Evolutionary conservation across 2,888 invertebrate species (phyloP).

Genomic region (Orthosia cruda): DNA sequence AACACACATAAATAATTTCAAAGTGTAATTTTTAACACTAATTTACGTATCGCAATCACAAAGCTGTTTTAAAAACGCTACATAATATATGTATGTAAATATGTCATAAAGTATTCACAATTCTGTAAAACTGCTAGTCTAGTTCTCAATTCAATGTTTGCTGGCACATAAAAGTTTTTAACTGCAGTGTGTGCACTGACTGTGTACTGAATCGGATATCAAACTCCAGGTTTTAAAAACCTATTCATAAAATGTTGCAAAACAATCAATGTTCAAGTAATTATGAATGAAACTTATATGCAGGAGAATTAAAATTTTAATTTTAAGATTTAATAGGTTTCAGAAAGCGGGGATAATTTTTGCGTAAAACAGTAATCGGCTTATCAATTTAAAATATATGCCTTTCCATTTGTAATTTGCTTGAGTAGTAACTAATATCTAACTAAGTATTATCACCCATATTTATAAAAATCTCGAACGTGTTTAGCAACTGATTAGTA

Average conservation of each 20-base stretch:
- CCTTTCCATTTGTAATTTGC: too few relatives aligned
- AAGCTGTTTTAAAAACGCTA: not conserved
- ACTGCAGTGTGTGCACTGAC: conserved; percentile 17
- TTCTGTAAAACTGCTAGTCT: not conserved
- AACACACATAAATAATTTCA: not conserved
- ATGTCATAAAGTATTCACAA: conserved; percentile 1
- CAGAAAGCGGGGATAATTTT: too few relatives aligned
- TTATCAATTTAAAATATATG: too few relatives aligned
- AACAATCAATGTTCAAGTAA: not conserved
- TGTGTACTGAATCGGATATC: conserved; percentile 5
- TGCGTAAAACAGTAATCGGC: too few relatives aligned
- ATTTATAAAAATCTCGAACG: too few relatives aligned
- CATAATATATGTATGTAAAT: not conserved
- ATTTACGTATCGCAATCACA: not conserved
- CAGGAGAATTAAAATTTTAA: too few relatives aligned
- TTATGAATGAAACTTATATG: not conserved
- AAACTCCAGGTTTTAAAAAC: not conserved
- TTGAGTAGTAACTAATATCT: too few relatives aligned
- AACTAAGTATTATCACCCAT: too few relatives aligned
- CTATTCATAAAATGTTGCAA: not conserved
- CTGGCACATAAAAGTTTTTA: conserved; percentile 9
- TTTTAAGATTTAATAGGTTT: too few relatives aligned
- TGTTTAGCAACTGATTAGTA: too few relatives aligned
- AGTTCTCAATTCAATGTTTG: conserved; percentile 23
- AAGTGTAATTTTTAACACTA: not conserved